Conservation (phyloP, 2,888 invertebrate genomes). For the Eledone cirrhosa region DNA sequence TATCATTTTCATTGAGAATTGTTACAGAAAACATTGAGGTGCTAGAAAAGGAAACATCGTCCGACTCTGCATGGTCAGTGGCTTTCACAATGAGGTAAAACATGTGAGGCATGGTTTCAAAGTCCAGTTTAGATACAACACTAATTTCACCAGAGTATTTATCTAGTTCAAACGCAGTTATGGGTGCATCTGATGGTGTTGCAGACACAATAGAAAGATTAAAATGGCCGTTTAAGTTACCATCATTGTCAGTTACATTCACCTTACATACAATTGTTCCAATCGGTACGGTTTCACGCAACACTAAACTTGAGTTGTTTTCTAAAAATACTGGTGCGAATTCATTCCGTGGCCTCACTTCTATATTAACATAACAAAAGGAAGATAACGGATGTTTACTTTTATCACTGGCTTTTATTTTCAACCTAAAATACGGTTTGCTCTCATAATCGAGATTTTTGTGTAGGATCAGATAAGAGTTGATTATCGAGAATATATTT, state of each 20-base stretch:
- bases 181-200: neutral
- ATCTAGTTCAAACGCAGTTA: neutral
- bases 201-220: neutral
- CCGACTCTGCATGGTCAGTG: neutral
- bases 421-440: slow-evolving; percentile 38
- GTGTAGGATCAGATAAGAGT: slow-evolving; percentile 39
- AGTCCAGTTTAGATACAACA: slow-evolving; percentile 25
- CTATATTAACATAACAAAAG: slow-evolving; percentile 34
- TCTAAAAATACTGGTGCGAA: slow-evolving; percentile 34
- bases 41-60: neutral
- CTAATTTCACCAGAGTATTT: slow-evolving; percentile 1
- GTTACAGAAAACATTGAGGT: slow-evolving; percentile 14
- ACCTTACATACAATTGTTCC: slow-evolving; percentile 30
- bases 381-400: slow-evolving; percentile 37
- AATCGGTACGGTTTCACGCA: slow-evolving; percentile 29
- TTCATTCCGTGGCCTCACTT: slow-evolving; percentile 41
- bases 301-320: slow-evolving; percentile 27
- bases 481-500: slow-evolving; percentile 41
- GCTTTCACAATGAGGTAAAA: slow-evolving; percentile 30
- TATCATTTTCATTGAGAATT: slow-evolving; percentile 22
- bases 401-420: slow-evolving; percentile 44
- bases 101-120: slow-evolving; percentile 21
- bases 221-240: slow-evolving; percentile 36
- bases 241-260: slow-evolving; percentile 34
- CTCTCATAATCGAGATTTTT: slow-evolving; percentile 49